Percentiles rank a stretch among this genome's conserved stretches.
phyloP scores from a whole-genome alignment of 2,888 invertebrate species.

The Ophion obscuratus region DNA sequence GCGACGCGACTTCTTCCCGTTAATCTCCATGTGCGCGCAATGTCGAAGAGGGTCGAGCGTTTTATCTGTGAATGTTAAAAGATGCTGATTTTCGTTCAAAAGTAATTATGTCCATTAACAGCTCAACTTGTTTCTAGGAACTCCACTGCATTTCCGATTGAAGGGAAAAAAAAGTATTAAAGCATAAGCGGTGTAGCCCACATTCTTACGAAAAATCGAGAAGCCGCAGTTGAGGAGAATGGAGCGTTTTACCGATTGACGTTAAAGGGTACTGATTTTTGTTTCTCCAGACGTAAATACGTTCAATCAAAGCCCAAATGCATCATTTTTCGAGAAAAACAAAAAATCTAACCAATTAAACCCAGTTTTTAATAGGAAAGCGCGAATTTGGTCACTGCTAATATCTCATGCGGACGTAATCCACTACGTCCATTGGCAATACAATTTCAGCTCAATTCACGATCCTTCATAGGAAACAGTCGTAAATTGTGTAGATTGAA shows the following conservation, averaged over 20 bases:
- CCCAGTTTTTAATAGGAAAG: background rate
- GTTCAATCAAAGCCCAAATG: too few relatives aligned
- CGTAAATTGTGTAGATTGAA: background rate
- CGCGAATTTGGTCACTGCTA: background rate
- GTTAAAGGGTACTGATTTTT: too few relatives aligned
- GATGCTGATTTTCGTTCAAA: background rate
- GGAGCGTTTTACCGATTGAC: too few relatives aligned
- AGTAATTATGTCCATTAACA: background rate
- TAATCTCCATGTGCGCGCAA: conserved; percentile 5
- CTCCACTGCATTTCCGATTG: background rate
- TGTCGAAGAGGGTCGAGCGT: background rate
- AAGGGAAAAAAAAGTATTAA: background rate
- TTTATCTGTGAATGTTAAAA: background rate
- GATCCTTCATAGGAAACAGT: background rate
- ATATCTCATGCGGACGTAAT: too few relatives aligned
- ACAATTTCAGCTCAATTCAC: background rate
- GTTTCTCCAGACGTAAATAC: too few relatives aligned
- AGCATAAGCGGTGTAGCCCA: background rate
- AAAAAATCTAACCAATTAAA: too few relatives aligned
- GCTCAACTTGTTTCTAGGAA: background rate
- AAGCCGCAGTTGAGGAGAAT: too few relatives aligned
- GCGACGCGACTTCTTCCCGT: conserved; percentile 12
- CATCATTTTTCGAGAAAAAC: too few relatives aligned
- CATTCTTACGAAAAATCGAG: too few relatives aligned
- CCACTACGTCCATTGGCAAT: too few relatives aligned